Percentiles rank a stretch among this genome's conserved stretches.
These are phyloP conservation scores for Gnathonemus echidnorhynchus DNA, from an alignment of 2,113 vertebrate genomes.

Conservation along the genomic window DNA sequence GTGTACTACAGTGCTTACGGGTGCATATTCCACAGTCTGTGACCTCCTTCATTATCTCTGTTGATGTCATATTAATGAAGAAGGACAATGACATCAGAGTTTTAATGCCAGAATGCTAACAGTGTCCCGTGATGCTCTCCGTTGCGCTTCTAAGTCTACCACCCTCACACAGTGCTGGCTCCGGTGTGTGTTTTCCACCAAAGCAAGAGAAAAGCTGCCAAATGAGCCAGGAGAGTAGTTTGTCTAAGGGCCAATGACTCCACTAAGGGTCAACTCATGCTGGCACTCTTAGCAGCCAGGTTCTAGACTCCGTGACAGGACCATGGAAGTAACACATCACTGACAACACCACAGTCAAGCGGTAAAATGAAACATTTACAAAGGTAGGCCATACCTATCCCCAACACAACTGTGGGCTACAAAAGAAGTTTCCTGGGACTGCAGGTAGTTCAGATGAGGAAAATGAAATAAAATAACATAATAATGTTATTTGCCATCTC, in stretches of 20 bases:
- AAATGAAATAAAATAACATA: not conserved
- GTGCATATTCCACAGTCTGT: not conserved
- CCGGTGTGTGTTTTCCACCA: not conserved
- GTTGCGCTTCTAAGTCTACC: not conserved
- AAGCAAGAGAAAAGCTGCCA: slow-evolving; percentile 7
- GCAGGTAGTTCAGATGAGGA: not conserved
- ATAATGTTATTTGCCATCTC: not conserved
- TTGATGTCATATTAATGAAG: not conserved
- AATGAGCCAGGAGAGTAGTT: not conserved
- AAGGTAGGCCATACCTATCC: not conserved
- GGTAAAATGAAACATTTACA: not conserved
- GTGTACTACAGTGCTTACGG: not conserved
- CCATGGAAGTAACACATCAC: not conserved
- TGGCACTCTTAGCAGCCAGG: not conserved
- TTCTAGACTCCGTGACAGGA: not conserved
- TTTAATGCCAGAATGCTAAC: not conserved
- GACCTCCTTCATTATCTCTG: not conserved
- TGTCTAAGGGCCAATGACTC: slow-evolving; percentile 12
- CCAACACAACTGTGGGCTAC: not conserved
- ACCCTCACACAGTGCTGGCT: not conserved
- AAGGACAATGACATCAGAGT: not conserved
- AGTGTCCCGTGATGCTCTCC: too few relatives aligned
- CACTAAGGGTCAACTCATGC: slow-evolving; percentile 10
- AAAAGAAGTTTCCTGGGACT: not conserved
- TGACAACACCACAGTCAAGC: not conserved